Evolutionary conservation across 2,113 vertebrate genomes (phyloP).

Genomic region (Callorhinus ursinus): DNA sequence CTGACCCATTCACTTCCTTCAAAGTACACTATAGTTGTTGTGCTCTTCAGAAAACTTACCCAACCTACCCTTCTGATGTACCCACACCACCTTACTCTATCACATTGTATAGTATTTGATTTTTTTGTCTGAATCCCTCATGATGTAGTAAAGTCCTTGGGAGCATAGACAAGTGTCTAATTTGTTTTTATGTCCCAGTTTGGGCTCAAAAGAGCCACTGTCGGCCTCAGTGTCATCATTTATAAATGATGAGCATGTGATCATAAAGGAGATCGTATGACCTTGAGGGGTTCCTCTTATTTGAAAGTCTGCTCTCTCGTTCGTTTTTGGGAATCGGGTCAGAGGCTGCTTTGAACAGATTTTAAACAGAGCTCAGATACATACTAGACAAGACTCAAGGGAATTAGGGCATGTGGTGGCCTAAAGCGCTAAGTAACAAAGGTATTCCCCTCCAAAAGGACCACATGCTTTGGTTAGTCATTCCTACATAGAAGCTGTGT

Average conservation of each 20-base stretch:
- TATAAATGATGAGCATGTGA: neutral
- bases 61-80: neutral
- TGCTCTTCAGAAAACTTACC: neutral
- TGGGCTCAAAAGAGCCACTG: neutral
- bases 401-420: neutral
- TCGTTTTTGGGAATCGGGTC: neutral
- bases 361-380: neutral
- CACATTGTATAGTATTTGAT: neutral
- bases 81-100: rapidly evolving
- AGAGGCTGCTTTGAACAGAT: neutral
- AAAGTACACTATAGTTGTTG: neutral
- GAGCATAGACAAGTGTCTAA: neutral
- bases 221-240: neutral
- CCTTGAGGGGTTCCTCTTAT: neutral
- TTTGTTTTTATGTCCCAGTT: neutral
- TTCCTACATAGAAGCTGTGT: neutral
- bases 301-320: neutral
- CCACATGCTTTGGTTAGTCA: neutral
- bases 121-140: neutral
- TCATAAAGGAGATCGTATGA: neutral
- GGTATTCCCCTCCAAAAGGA: neutral
- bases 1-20: neutral
- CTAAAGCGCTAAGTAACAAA: neutral
- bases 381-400: neutral
- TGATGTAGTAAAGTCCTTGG: neutral